Conservation (phyloP, 1,140 invertebrate species). For the Sitophilus oryzae region DNA sequence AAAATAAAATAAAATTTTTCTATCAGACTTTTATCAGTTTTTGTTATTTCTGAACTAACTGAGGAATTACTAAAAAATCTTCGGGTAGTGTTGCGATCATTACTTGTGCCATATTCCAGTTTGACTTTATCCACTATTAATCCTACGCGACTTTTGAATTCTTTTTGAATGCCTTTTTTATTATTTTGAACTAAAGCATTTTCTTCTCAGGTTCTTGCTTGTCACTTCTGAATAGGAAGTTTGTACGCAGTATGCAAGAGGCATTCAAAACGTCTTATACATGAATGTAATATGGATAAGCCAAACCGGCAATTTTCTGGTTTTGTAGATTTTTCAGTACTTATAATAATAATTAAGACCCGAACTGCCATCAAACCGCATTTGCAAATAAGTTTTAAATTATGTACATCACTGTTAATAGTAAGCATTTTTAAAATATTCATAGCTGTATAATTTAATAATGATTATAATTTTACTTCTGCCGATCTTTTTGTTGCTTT, state of each 20-base stretch:
- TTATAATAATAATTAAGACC: background rate
- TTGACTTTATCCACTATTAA: conserved; percentile 38
- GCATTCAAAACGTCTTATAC: conserved; percentile 14
- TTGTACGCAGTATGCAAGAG: conserved; percentile 7
- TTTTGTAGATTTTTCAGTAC: conserved; percentile 2
- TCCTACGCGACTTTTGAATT: conserved; percentile 26
- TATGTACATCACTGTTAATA: too few relatives aligned
- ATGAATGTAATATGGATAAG: conserved; percentile 10
- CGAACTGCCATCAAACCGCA: too few relatives aligned
- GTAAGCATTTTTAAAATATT: too few relatives aligned
- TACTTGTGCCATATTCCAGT: conserved; percentile 37
- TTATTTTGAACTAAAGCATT: conserved; percentile 3
- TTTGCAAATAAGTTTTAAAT: too few relatives aligned
- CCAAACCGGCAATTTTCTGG: conserved; percentile 5
- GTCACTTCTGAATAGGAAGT: too few relatives aligned
- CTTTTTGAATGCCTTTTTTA: conserved; percentile 16
- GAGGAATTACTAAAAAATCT: conserved; percentile 33
- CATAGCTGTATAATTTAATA: too few relatives aligned
- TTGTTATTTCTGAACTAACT: conserved; percentile 2
- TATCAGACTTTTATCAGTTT: too few relatives aligned
- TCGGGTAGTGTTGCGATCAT: conserved; percentile 41
- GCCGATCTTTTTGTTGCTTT: too few relatives aligned
- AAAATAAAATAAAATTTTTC: too few relatives aligned
- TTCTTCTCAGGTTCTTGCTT: conserved; percentile 2
- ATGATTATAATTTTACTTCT: too few relatives aligned